Conservation (phyloP, 2,797 vertebrate species). For the Myotis findleyi region DNA sequence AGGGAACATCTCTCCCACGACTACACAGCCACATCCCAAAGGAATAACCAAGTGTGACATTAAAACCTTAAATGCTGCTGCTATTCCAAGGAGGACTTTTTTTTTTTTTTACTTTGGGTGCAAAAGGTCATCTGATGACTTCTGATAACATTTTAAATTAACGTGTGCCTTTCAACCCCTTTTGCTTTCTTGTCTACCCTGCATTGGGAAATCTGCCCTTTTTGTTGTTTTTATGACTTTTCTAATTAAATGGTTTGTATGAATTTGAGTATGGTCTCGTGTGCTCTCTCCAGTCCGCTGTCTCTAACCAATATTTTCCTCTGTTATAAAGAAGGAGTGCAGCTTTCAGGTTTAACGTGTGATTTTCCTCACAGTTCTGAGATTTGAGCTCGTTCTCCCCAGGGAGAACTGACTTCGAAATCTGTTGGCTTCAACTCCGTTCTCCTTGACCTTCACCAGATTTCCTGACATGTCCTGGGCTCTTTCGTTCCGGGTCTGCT, state of each 20-base stretch:
- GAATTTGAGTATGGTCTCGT: neutral
- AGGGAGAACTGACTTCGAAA: neutral
- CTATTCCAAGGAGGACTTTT: neutral
- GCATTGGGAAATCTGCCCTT: neutral
- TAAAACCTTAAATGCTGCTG: neutral
- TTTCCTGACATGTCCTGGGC: neutral
- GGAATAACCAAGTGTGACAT: neutral
- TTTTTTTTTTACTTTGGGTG: neutral
- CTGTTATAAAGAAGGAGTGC: neutral
- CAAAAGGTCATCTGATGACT: constrained; percentile 41
- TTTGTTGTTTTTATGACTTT: constrained; percentile 62
- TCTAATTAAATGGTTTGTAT: constrained; percentile 55
- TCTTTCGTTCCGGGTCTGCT: neutral
- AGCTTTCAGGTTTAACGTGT: neutral
- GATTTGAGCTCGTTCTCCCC: neutral
- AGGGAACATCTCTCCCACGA: neutral
- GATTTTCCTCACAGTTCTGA: neutral
- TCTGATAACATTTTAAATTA: constrained; percentile 36
- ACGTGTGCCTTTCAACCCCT: neutral
- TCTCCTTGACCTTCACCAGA: neutral
- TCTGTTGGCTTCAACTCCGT: neutral
- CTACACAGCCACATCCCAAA: neutral
- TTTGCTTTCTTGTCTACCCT: neutral
- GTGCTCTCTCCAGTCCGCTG: neutral
- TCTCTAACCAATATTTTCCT: constrained; percentile 15